These are phyloP conservation scores for Phyllotreta cruciferae DNA, from an alignment of 2,888 invertebrate genomes.

Conservation along the genomic window DNA sequence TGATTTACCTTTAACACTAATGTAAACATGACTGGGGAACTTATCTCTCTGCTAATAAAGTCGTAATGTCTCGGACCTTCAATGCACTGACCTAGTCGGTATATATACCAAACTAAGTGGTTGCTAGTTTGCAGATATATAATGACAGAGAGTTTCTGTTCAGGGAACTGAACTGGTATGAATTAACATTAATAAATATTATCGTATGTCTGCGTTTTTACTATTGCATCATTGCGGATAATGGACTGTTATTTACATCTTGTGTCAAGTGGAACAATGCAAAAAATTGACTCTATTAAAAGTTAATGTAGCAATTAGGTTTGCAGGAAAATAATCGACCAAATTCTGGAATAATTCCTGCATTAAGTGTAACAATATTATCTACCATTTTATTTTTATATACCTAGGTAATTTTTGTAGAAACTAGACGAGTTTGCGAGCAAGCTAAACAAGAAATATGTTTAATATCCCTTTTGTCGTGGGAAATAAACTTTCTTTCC, in stretches of 20 bases:
- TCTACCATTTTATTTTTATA: background rate
- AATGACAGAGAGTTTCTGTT: constrained; percentile 21
- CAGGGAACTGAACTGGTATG: constrained; percentile 16
- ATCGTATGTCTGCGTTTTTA: constrained; percentile 15
- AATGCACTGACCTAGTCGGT: constrained; percentile 33
- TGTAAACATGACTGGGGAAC: constrained; percentile 31
- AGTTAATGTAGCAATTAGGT: constrained; percentile 12
- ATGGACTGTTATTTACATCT: constrained; percentile 14
- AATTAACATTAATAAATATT: constrained; percentile 18
- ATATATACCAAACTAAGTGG: constrained; percentile 18
- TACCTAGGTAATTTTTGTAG: background rate
- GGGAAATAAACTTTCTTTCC: constrained; percentile 38
- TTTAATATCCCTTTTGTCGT: constrained; percentile 32
- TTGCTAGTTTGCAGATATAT: constrained; percentile 20
- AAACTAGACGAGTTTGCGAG: background rate
- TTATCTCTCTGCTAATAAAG: constrained; percentile 29
- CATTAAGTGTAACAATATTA: background rate
- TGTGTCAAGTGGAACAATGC: constrained; percentile 15
- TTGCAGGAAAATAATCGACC: too few species aligned
- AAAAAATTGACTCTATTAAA: constrained; percentile 8
- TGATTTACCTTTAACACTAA: constrained; percentile 26
- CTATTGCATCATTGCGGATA: constrained; percentile 16
- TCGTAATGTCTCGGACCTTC: constrained; percentile 30
- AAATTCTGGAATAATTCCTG: background rate
- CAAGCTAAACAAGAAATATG: constrained; percentile 19